phyloP scores from a whole-genome alignment of 1,140 invertebrate species.

The Drosophila mauritiana region DNA sequence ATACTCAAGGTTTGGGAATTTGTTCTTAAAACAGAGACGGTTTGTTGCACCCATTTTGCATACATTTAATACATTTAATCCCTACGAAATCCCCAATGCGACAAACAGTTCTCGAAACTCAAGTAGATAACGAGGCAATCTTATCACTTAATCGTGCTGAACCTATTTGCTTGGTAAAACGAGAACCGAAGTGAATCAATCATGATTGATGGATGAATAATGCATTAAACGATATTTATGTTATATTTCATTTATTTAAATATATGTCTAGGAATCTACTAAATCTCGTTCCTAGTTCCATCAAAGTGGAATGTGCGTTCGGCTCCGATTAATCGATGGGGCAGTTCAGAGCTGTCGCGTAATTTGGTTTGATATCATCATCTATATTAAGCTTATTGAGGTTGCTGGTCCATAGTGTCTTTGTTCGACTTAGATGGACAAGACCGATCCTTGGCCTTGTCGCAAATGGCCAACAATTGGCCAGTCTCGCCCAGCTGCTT shows the following conservation, averaged over 20 bases:
- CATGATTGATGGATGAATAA: not conserved
- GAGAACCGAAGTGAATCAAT: not conserved
- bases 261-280: too few relatives aligned
- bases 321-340: too few relatives aligned
- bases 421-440: too few relatives aligned
- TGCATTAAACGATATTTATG: too few relatives aligned
- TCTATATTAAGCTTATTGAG: not conserved
- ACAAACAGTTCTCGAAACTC: not conserved
- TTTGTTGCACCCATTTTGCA: not conserved
- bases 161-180: not conserved
- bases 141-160: constrained; percentile 1
- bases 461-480: constrained; percentile 93
- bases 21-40: not conserved
- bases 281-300: too few relatives aligned
- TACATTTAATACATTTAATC: not conserved
- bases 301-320: too few relatives aligned
- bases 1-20: not conserved
- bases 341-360: too few relatives aligned
- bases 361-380: not conserved
- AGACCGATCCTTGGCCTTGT: constrained; percentile 92
- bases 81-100: constrained; percentile 2
- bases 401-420: too few relatives aligned
- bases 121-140: not conserved
- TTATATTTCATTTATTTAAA: too few relatives aligned
- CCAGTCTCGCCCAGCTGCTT: constrained; percentile 97